Base-by-base conservation (phyloP, 1,140 invertebrate genomes). In the Holcopasites calliopsidis region DNA sequence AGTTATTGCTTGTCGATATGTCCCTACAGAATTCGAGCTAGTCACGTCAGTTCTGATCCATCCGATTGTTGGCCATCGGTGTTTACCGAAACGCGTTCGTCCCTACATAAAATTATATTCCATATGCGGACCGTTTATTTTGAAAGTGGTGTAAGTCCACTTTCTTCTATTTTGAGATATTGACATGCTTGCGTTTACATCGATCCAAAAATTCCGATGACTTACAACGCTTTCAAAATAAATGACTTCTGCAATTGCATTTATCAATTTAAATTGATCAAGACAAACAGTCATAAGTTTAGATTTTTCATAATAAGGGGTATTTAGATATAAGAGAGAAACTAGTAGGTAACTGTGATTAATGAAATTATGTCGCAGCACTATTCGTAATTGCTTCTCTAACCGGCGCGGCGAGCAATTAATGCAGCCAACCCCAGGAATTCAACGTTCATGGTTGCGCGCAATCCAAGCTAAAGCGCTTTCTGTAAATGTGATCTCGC, bases 391-490 rank as follows among this genome's bases (percentile, higher is more conserved):
- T 13, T 33, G 40, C 65, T 66, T 66, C 44, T 35, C 28, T 11
- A 33, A 18, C 2, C 4, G 7, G n/a, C 13, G 0, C 13, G 38
- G 40, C 26, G 21, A 1, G 23, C 50, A 58, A 57, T 60, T 52
- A 69, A 52, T 31, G 31, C 49, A n/a, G 18, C 4, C 3, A 35
- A 54, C n/a, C 49, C 54, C 4, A 28, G 26, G 50, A 57, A 49
- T 33, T 3, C n/a, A 10, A 58, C 28, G n/a, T 47, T 42, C 62
- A 33, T 38, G 31, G n/a, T 55, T 21, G 6, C 50, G 8, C 31
- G 31, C 23, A 57, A 57, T 66, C 62, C 38, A 44, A 47, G 26
- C 13, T 58, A 69, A 74, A 55, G 6, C 61, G 52, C 31, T 75
- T n/a, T 21, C 61, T 31, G 23, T 58, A 58, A 58, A 69, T 58